Conservation (phyloP, 2,113 vertebrate genomes). For the Spilogale gracilis region DNA sequence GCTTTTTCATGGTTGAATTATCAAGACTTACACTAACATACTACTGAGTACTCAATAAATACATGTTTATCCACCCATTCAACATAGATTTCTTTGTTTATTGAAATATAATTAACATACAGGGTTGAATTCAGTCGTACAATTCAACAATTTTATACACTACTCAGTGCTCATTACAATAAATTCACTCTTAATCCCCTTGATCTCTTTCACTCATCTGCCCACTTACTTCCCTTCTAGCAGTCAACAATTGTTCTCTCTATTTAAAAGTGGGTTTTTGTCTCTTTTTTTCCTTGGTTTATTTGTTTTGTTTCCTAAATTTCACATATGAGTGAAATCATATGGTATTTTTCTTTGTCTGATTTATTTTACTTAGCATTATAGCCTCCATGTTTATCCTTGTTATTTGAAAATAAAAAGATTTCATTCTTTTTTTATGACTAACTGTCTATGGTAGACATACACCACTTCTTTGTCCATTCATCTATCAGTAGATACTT, state of each 20-base stretch:
- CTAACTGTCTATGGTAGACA: neutral
- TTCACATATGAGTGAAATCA: neutral
- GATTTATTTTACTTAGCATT: neutral
- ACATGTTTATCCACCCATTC: neutral
- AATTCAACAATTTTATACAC: neutral
- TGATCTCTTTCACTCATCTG: neutral
- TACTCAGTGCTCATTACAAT: neutral
- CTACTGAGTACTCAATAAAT: neutral
- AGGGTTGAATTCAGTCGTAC: neutral
- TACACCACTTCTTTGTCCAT: neutral
- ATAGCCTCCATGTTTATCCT: neutral
- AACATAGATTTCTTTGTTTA: neutral
- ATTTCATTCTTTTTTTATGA: neutral
- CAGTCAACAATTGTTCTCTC: neutral
- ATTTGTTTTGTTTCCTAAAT: neutral
- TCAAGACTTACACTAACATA: neutral
- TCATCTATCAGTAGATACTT: neutral
- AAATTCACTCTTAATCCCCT: neutral
- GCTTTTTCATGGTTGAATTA: neutral
- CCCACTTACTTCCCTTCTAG: neutral
- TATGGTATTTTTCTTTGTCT: neutral
- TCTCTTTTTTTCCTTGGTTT: neutral
- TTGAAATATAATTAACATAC: neutral
- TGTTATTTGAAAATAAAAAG: neutral
- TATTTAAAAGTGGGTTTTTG: neutral